Evolutionary conservation across 2,797 vertebrate genomes (phyloP).

Genomic region (Scleropages formosus): DNA sequence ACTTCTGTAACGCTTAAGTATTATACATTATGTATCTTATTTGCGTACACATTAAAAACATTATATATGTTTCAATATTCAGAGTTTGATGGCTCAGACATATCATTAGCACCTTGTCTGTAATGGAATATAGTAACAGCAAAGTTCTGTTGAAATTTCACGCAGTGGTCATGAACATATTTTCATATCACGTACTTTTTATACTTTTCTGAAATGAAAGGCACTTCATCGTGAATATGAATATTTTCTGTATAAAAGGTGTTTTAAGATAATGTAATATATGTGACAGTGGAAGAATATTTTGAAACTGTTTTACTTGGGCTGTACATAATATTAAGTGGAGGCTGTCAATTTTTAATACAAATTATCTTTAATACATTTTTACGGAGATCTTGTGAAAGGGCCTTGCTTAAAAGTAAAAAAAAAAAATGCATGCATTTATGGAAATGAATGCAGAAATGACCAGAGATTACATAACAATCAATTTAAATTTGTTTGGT

Average conservation of each 20-base stretch:
- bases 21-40: constrained; percentile 60
- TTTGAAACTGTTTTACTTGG: constrained; percentile 81
- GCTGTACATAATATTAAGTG: constrained; percentile 84
- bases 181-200: constrained; percentile 69
- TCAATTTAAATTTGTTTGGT: constrained; percentile 37
- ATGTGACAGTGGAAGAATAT: constrained; percentile 84
- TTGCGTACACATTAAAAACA: constrained; percentile 61
- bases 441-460: constrained; percentile 59
- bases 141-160: constrained; percentile 66
- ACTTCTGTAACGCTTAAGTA: constrained; percentile 45
- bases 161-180: constrained; percentile 65
- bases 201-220: constrained; percentile 67
- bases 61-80: constrained; percentile 42
- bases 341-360: constrained; percentile 78
- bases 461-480: constrained; percentile 54
- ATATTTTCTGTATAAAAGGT: constrained; percentile 83
- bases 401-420: constrained; percentile 51
- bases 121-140: constrained; percentile 58
- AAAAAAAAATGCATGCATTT: too few species aligned
- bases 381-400: constrained; percentile 80
- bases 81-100: constrained; percentile 63
- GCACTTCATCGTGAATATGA: constrained; percentile 84
- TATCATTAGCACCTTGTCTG: constrained; percentile 76
- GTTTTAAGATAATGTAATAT: constrained; percentile 85
- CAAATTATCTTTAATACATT: constrained; percentile 74